Percentiles rank a stretch among this genome's conserved stretches.
These are phyloP conservation scores for Pteria penguin DNA, from an alignment of 2,888 invertebrate species.

Conservation along the genomic window DNA sequence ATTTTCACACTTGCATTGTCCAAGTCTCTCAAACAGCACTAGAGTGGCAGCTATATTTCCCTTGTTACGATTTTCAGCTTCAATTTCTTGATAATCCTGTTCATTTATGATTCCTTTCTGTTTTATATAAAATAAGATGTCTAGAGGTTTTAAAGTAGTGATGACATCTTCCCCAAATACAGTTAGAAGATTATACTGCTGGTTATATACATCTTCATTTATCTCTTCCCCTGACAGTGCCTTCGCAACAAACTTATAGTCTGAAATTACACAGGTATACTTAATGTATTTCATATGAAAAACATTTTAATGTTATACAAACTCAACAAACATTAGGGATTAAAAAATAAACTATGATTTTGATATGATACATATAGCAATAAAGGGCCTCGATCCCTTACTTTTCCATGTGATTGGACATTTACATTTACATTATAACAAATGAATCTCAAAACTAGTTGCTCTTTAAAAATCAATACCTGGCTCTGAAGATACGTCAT, in stretches of 20 bases:
- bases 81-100: slow-evolving; percentile 36
- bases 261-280: no score
- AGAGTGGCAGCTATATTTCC: slow-evolving; percentile 25
- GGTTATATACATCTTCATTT: neutral
- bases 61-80: slow-evolving; percentile 15
- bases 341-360: no score
- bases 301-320: no score
- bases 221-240: slow-evolving; percentile 8
- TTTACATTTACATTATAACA: no score
- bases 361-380: no score
- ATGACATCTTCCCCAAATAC: slow-evolving; percentile 16
- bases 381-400: no score
- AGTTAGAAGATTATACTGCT: slow-evolving; percentile 19
- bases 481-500: no score
- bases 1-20: slow-evolving; percentile 4
- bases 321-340: no score
- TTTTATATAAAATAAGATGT: slow-evolving; percentile 10
- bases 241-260: slow-evolving; percentile 31
- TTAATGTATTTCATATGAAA: no score
- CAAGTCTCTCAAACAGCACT: slow-evolving; percentile 31
- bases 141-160: slow-evolving; percentile 13
- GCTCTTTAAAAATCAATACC: no score
- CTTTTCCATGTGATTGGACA: no score
- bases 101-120: slow-evolving; percentile 19
- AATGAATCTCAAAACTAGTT: no score